Evolutionary conservation across 2,888 invertebrate genomes (phyloP).

Genomic region (Hirtodrosophila duncani): DNA sequence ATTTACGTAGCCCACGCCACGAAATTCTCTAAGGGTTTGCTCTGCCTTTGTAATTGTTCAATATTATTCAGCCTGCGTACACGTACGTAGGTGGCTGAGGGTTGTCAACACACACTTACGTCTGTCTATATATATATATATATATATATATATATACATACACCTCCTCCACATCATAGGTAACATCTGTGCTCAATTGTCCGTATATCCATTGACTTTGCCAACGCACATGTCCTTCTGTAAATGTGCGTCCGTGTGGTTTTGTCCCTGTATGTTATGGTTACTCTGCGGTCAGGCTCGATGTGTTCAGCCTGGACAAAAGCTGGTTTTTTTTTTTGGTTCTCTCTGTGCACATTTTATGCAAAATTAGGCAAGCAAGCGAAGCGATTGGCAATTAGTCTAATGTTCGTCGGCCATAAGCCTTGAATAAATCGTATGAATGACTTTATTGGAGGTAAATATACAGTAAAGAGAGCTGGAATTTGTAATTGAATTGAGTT

Average conservation of each 20-base stretch:
- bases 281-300: slow-evolving; percentile 41
- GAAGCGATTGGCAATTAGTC: slow-evolving; percentile 49
- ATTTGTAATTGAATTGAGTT: too few relatives aligned
- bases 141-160: background rate
- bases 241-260: slow-evolving; percentile 22
- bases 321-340: slow-evolving; percentile 22
- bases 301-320: slow-evolving; percentile 13
- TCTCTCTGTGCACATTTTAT: slow-evolving; percentile 46
- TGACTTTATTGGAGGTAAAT: slow-evolving; percentile 25
- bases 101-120: slow-evolving; percentile 28
- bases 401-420: slow-evolving; percentile 30
- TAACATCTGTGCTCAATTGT: slow-evolving; percentile 65
- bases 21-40: slow-evolving; percentile 16
- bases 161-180: slow-evolving; percentile 8
- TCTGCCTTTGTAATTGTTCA: slow-evolving; percentile 47
- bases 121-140: slow-evolving; percentile 15
- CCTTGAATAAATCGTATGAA: slow-evolving; percentile 30
- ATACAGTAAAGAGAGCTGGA: too few relatives aligned
- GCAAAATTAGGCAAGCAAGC: slow-evolving; percentile 59
- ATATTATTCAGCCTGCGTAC: slow-evolving; percentile 30
- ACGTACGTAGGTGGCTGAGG: slow-evolving; percentile 8
- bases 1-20: slow-evolving; percentile 36
- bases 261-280: slow-evolving; percentile 31
- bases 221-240: slow-evolving; percentile 29
- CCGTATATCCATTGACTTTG: slow-evolving; percentile 58